Evolutionary conservation across 2,113 vertebrate species (phyloP).

Genomic region (Rhinichthys klamathensis): DNA sequence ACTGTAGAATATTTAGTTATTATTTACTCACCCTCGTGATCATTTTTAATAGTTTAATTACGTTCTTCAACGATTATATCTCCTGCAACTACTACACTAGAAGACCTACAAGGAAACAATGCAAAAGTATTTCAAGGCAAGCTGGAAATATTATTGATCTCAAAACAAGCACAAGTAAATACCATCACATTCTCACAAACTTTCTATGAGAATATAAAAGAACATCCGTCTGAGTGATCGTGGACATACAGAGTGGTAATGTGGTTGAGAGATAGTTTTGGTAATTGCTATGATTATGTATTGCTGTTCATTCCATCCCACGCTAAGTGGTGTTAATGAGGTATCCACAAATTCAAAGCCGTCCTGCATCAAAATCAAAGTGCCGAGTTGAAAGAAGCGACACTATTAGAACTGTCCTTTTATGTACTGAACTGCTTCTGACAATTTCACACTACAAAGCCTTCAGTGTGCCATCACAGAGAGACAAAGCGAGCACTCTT

Average conservation of each 20-base stretch:
- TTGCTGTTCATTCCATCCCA: slow-evolving; percentile 48
- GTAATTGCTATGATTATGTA: slow-evolving; percentile 27
- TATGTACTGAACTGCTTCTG: slow-evolving; percentile 35
- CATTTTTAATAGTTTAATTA: not conserved
- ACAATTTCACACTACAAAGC: slow-evolving; percentile 51
- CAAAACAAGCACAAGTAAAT: not conserved
- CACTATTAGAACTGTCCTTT: slow-evolving; percentile 47
- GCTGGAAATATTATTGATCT: not conserved
- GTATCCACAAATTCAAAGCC: slow-evolving; percentile 69
- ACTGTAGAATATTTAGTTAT: not conserved
- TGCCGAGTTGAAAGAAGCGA: slow-evolving; percentile 31
- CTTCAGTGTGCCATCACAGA: slow-evolving; percentile 35
- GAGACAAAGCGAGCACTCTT: slow-evolving; percentile 28
- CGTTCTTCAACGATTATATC: not conserved
- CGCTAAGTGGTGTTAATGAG: slow-evolving; percentile 71
- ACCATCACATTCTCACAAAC: not conserved
- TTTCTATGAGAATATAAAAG: slow-evolving; percentile 1
- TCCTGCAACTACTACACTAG: not conserved
- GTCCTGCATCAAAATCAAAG: slow-evolving; percentile 51
- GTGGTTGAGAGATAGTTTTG: slow-evolving; percentile 12
- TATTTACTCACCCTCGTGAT: not conserved
- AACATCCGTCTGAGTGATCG: not conserved
- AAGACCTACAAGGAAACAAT: not conserved
- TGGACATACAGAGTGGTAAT: not conserved
- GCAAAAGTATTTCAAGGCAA: slow-evolving; percentile 9